Base-by-base conservation (phyloP, 2,888 invertebrate genomes). In the Patella ulyssiponensis region DNA sequence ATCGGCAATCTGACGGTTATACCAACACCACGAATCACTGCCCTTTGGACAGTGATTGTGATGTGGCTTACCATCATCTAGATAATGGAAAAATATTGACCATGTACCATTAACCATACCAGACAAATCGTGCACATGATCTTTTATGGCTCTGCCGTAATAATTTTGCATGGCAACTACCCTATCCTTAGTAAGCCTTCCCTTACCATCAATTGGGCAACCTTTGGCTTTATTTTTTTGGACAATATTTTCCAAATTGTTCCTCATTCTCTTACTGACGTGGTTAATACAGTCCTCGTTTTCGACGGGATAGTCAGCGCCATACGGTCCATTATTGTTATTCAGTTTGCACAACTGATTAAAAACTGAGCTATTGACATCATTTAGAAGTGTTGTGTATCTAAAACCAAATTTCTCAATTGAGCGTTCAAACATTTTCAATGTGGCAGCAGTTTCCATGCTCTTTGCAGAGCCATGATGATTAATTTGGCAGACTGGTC, bases 91-190 rank as follows among this genome's bases (percentile, higher is more conserved):
- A 56, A 56, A 56, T 15, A 56, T 56, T 14, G 56, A 56, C 56
- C 56, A 56, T 72, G 72, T 33, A 17, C 17, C 72, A 72, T 72
- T 27, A 17, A 44, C 33, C n/a, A n/a, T 15, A n/a, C 14, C 44
- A 33, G 27, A 33, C 27, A 27, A 27, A 27, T 27, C 27, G 27
- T 27, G 27, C 51, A 51, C n/a, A 72, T 72, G 11, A 44, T 72
- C 72, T 72, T 72, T 72, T 14, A 72, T 72, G 11, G 72, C 72
- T 51, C 44, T 72, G 44, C 72, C 72, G 33, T 72, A 72, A 72
- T 72, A 72, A 72, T 72, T 72, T 72, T 72, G 72, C 72, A 72
- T 72, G 44, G 72, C 72, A 17, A 27, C n/a, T 23, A 72, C 72
- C 51, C 72, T 2, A 44, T 72, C 72, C 4, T 72, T 27, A 1